Evolutionary conservation across 2,888 invertebrate species (phyloP), one percentile per base, ranked within the genome.

Genomic region (Tenthredo scrophulariae): DNA sequence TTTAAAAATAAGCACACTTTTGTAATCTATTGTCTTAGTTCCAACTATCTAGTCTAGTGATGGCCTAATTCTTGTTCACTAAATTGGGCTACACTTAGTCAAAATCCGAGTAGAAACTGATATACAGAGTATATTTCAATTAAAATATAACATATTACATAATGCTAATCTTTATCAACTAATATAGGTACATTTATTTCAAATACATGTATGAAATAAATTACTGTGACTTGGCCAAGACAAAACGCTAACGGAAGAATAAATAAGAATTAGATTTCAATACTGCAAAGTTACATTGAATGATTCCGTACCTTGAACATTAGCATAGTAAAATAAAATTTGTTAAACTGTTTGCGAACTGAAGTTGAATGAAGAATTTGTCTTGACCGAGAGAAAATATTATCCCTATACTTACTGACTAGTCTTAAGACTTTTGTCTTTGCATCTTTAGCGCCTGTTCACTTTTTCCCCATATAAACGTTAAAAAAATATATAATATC

Each of bases 121-220:
- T 50, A 29, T 26, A 29, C 75, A 50, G 29, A 77, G 50, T 77
- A 77, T 46, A 74, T 43, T 74, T 74, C 15, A n/a, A 77, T 50
- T 5, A n/a, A 77, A 50, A 77, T 77, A 77, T 77, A 50, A 77
- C 54, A 77, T 77, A 77, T 54, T 29, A 77, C 46, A 77, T 77
- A 50, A 77, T 50, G 46, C 50, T 50, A 77, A 77, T 77, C 75
- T 46, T 22, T 77, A 29, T 77, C 50, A 54, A 18, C 75, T 77
- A 50, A 50, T 29, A 50, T 74, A 33, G n/a, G 54, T 70, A 26
- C 43, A 67, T 67, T 67, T 6, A 67, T 67, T 67, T 67, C 29
- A 33, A 67, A 67, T 67, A 67, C 15, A 67, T 67, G 33, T 67
- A 33, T 18, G 22, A 65, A 65, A 65, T 18, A 37, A 72, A 72